Base-by-base conservation (phyloP, 1,140 invertebrate species). In the Diprion similis region DNA sequence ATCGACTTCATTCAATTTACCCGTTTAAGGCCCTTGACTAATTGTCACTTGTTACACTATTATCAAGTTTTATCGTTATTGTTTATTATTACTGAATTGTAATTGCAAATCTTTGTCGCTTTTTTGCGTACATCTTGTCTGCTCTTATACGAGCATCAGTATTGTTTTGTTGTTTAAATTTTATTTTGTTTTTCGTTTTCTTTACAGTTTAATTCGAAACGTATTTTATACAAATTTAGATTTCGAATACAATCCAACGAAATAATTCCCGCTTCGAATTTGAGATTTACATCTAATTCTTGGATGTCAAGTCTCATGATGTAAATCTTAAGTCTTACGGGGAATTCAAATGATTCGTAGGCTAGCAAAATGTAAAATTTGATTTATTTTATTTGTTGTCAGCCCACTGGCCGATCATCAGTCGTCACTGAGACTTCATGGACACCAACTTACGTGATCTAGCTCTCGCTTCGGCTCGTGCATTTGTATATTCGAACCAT, bases 401-500 rank as follows among this genome's bases (percentile, higher is more conserved):
- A 76, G 78, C 71, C 79, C 79, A 84, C 48, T 84, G 81, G 70
- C 78, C 80, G 75, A 83, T 82, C 89, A 88, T 90, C 77, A 85
- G 76, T 67, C 83, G 91, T 96, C 93, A 97, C 92, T 96, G 95
- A 10, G 93, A 94, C 89, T 97, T 97, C 89, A 96, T 92, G 10
- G 94, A 94, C 1, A 94, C 93, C 75, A 96, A 88, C 87, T 97
- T 97, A 77, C 95, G 89, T 68, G 94, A 93, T 80, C 94, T 91
- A 46, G 93, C 93, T 80, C 94, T 92, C 11, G 93, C 92, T 85
- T 97, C 96, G 79, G 94, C 93, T 74, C 96, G 87, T 69, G 94
- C 93, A 71, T 93, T 95, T n/a, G 95, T 96, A 83, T 98, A 98
- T 83, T 98, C 96, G 84, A 98, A 98, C 96, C 96, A 98, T 72